Base-by-base conservation (phyloP, 2,113 vertebrate species). In the Alaudala cheleensis region DNA sequence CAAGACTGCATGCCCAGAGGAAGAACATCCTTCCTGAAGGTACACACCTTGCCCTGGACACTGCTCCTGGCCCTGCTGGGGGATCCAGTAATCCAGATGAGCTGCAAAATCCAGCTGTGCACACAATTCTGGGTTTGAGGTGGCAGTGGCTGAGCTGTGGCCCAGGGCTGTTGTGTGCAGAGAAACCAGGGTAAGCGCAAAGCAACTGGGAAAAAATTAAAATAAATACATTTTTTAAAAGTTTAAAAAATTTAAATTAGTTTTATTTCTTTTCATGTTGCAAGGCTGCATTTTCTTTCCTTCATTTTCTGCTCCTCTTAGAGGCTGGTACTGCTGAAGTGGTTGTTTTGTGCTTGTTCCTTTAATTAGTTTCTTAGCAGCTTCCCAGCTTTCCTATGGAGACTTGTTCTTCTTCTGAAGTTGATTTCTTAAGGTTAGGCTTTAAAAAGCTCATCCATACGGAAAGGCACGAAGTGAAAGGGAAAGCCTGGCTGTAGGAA, bases 351-450 rank as follows among this genome's bases (percentile, higher is more conserved):
- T 77, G 81, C 90, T 88, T 90, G 54, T 65, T 91, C 74, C 87
- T 90, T 92, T 94, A 95, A 96, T 96, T 88, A 93, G 89, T 69
- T 93, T 60, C 89, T 91, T 92, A 85, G 78, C 81, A 94, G 62
- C 50, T 87, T 74, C 70, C 50, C 84, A 80, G 81, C 51, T 92
- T 94, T 87, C 83, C 91, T 92, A 42, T 10, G 51, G 94, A 95
- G 94, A 82, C 23, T n/a, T 94, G 64, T 90, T 65, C 70, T 86
- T 84, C 92, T 73, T 67, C 80, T 88, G 51, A 58, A 89, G 74
- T 80, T 85, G 69, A 28, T 87, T 96, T 90, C 86, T 85, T 93
- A 83, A 86, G 71, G 71, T 94, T 93, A 88, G 88, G 66, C 56
- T 93, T 95, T 72, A 77, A 94, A 91, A 62, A 84, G 44, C 65